phyloP scores from a whole-genome alignment of 2,888 invertebrate genomes.

The Stenolophus ochropezus region DNA sequence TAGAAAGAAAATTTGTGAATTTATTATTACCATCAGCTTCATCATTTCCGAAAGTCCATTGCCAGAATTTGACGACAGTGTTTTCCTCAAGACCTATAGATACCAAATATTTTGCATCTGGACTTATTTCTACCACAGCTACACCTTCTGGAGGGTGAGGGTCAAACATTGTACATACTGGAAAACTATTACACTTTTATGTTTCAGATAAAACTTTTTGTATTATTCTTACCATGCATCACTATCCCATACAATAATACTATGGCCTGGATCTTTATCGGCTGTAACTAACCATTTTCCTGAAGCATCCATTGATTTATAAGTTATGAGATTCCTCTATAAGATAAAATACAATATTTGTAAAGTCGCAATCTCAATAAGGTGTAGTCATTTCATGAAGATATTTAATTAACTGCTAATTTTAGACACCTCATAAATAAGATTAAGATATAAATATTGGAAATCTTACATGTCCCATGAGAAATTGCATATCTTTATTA shows the following conservation, averaged over 20 bases:
- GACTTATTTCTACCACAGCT: constrained; percentile 74
- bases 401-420: not conserved
- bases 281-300: constrained; percentile 79
- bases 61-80: constrained; percentile 77
- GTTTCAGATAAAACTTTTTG: not conserved
- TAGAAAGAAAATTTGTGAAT: not conserved
- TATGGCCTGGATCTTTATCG: constrained; percentile 76
- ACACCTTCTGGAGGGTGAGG: constrained; percentile 72
- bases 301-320: constrained; percentile 73
- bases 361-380: not conserved
- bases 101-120: constrained; percentile 77
- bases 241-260: constrained; percentile 78
- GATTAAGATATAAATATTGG: constrained; percentile 3
- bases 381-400: not conserved
- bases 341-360: constrained; percentile 62
- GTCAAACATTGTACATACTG: constrained; percentile 75
- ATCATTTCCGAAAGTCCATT: constrained; percentile 77
- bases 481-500: constrained; percentile 76
- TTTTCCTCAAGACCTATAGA: constrained; percentile 74
- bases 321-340: constrained; percentile 75
- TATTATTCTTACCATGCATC: constrained; percentile 67
- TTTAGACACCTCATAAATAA: not conserved
- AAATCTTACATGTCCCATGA: constrained; percentile 81
- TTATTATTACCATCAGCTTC: constrained; percentile 74
- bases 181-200: constrained; percentile 69